Evolutionary conservation across 2,113 vertebrate genomes (phyloP), one percentile per base, ranked within the genome.

Genomic region (Gallinago media): DNA sequence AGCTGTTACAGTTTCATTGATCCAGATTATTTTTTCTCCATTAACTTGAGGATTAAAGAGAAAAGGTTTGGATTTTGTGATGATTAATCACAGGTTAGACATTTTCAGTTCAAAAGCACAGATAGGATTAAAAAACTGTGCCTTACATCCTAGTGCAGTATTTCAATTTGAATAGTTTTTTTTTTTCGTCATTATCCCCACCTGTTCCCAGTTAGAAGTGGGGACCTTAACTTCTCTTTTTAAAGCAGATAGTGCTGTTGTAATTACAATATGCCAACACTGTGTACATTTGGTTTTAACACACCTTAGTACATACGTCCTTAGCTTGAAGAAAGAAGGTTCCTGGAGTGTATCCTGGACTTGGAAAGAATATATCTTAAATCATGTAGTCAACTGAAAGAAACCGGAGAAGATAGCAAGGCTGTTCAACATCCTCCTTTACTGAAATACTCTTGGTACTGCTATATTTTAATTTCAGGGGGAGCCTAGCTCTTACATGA

Each of bases 401-500:
- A 95, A 97, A 92, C 31, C 76, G 56, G 17, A 85, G 72, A 92
- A 92, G 73, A 42, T 15, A 85, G 11, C n/a, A 65, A 55, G 9
- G 49, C 84, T 97, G 85, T 92, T 97, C 96, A 92, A 85, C 46
- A 87, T 94, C 27, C 27, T 49, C 29, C 67, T 95, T 97, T 96
- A 90, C 14, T 87, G 49, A 82, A 86, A 67, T 89, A 50, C 63
- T 85, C 38, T 88, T 72, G 27, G 70, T 81, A 50, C 50, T 73
- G 55, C 65, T 70, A 36, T 89, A 67, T 58, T 97, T 94, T 89
- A 85, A 95, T 97, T 97, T 96, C 27, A 81, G 49, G 65, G 83
- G 56, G 58, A 93, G 38, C 29, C 40, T 95, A 89, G 50, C 62
- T 96, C 56, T 78, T 96, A 42, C 15, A 49, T 78, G 94, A 94